Evolutionary conservation across 2,797 vertebrate genomes (phyloP).

Genomic region (Rousettus madagascariensis): DNA sequence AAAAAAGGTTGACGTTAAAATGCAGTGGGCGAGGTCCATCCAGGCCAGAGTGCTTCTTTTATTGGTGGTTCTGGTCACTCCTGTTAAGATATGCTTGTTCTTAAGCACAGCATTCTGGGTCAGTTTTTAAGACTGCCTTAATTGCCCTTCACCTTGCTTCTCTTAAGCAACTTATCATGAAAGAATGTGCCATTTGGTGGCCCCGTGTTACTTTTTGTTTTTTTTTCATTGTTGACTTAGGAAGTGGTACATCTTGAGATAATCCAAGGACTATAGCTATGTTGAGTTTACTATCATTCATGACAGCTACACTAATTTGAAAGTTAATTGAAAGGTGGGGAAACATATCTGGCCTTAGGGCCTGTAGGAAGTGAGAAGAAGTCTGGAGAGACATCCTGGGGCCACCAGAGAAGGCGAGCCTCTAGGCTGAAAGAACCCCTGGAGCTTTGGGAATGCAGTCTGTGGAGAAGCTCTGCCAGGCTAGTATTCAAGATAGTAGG

Average conservation of each 20-base stretch:
- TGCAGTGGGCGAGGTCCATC: neutral
- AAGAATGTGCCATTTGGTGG: neutral
- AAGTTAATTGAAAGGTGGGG: constrained; percentile 18
- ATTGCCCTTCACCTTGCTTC: neutral
- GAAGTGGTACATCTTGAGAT: neutral
- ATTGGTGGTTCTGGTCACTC: neutral
- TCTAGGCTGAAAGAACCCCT: neutral
- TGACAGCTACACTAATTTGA: neutral
- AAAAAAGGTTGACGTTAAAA: neutral
- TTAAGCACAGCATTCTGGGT: neutral
- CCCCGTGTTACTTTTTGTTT: neutral
- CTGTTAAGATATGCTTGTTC: neutral
- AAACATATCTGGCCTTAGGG: neutral
- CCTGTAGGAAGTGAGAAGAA: neutral
- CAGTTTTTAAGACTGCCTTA: neutral
- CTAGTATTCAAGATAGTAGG: neutral
- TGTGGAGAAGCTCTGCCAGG: neutral
- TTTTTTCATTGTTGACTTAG: neutral
- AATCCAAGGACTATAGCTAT: neutral
- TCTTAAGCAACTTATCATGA: neutral
- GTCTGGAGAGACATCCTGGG: neutral
- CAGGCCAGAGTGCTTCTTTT: neutral
- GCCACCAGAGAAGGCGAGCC: neutral
- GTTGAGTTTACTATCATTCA: neutral
- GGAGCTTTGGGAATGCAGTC: neutral